Conservation (phyloP, 2,797 vertebrate genomes). For the Denticeps clupeoides region DNA sequence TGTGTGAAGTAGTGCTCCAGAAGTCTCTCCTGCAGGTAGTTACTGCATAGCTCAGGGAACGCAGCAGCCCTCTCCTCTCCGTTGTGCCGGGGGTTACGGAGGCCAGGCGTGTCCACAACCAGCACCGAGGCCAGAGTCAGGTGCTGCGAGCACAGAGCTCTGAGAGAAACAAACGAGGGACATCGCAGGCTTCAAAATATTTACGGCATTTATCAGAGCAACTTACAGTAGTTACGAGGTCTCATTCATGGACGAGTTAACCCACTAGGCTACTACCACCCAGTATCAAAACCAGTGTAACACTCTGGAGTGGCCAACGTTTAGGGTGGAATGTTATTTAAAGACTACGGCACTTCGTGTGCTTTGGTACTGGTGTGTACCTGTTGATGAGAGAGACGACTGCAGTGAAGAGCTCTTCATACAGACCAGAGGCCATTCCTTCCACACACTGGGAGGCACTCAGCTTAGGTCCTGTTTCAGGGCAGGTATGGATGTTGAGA, state of each 20-base stretch:
- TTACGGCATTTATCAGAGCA: no score
- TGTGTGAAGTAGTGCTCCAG: constrained; percentile 69
- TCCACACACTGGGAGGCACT: constrained; percentile 76
- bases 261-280: no score
- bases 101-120: constrained; percentile 79
- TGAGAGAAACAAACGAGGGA: constrained; percentile 28
- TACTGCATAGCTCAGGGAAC: constrained; percentile 84
- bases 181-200: constrained; percentile 11
- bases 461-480: constrained; percentile 79
- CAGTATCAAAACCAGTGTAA: no score
- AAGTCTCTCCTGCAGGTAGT: constrained; percentile 83
- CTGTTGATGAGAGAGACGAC: constrained; percentile 90
- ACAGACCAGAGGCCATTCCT: constrained; percentile 84
- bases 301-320: no score
- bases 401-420: constrained; percentile 77
- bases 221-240: no score
- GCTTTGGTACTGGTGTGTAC: constrained; percentile 47
- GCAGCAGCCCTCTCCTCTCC: constrained; percentile 64
- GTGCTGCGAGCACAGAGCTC: constrained; percentile 74
- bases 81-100: constrained; percentile 72
- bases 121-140: constrained; percentile 76
- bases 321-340: no score
- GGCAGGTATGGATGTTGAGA: no score
- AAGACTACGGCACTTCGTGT: no score
- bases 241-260: no score